Evolutionary conservation across 2,888 invertebrate genomes (phyloP), one percentile per base, ranked within the genome.

Genomic region (Drosophila recens): DNA sequence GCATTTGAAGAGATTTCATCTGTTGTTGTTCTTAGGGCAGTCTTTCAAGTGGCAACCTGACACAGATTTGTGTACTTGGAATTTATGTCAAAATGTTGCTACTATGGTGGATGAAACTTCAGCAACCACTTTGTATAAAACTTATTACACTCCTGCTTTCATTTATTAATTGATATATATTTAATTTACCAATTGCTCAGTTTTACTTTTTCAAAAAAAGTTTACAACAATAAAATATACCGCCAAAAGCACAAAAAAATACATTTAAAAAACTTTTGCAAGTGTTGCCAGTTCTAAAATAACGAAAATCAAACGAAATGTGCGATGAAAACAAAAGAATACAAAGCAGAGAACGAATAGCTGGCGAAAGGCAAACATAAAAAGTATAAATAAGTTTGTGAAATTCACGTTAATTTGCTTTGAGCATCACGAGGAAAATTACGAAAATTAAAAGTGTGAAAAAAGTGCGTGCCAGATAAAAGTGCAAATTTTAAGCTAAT

Each of bases 301-400:
- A 33, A 42, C 54, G 42, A 67, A 69, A 69, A 54, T 8, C 30
- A 38, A 45, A 49, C 72, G 78, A 82, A 82, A 61, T 46, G 34
- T 68, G 75, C 59, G 74, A 86, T 68, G 72, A 77, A 71, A 80
- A 81, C 75, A 80, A 83, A 83, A 75, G 51, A 56, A 40, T 48
- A 48, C 46, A 79, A 77, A 67, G 40, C 67, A 51, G 11, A 66
- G 43, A 49, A 67, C 67, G 46, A 70, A 59, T 49, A 56, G 52
- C 65, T 45, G 38, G 17, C 52, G 27, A 15, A 49, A 33, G 51
- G 51, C 36, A 54, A 8, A 36, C 15, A 27, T 20, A 23, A 52
- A 54, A 66, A 75, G 38, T 79, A 66, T 56, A 74, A 71, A 75
- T 71, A 76, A 62, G 23, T 40, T 48, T 36, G 17, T 34, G 27